A percentile compares a stretch with the other conserved stretches of the same genome.
These are phyloP conservation scores for Phacellophora camtschatica DNA, from an alignment of 30 jellyfish, hydroid and myxozoan species.

Conservation along the genomic window DNA sequence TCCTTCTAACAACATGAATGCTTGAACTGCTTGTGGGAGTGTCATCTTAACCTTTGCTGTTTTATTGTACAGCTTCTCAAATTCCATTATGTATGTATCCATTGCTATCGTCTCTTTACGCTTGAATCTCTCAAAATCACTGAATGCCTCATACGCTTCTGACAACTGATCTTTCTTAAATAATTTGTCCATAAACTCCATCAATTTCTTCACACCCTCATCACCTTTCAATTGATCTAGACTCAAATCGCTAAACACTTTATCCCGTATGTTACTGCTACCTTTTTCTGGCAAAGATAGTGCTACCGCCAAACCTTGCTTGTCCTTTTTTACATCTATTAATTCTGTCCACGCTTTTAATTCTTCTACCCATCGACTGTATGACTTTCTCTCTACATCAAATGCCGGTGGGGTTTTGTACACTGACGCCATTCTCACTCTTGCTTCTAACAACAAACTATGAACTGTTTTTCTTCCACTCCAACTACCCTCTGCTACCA, in stretches of 20 bases:
- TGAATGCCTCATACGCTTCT: slow-evolving; percentile 19
- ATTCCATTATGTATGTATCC: slow-evolving; percentile 14
- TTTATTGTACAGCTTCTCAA: slow-evolving; percentile 27
- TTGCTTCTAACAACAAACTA: neutral
- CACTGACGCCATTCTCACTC: neutral
- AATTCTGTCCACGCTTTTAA: slow-evolving; percentile 21
- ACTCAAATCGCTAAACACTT: slow-evolving; percentile 6
- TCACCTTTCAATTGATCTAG: slow-evolving; percentile 9
- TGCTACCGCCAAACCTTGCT: slow-evolving; percentile 22
- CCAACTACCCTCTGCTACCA: slow-evolving; percentile 13
- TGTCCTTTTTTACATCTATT: neutral
- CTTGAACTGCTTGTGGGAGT: slow-evolving; percentile 13
- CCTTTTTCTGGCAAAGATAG: slow-evolving; percentile 13
- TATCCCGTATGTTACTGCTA: neutral
- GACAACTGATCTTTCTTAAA: slow-evolving; percentile 5
- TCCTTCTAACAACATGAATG: slow-evolving; percentile 17
- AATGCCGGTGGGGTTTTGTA: neutral
- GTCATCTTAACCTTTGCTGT: slow-evolving; percentile 3
- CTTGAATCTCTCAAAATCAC: slow-evolving; percentile 27
- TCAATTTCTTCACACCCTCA: slow-evolving; percentile 1
- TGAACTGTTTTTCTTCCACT: neutral
- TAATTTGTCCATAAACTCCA: neutral
- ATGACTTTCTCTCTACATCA: neutral
- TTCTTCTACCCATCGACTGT: slow-evolving; percentile 3
- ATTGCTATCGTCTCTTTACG: neutral